These are phyloP conservation scores for Cryptophagus acutangulus DNA, from an alignment of 2,888 invertebrate genomes.

Conservation along the genomic window DNA sequence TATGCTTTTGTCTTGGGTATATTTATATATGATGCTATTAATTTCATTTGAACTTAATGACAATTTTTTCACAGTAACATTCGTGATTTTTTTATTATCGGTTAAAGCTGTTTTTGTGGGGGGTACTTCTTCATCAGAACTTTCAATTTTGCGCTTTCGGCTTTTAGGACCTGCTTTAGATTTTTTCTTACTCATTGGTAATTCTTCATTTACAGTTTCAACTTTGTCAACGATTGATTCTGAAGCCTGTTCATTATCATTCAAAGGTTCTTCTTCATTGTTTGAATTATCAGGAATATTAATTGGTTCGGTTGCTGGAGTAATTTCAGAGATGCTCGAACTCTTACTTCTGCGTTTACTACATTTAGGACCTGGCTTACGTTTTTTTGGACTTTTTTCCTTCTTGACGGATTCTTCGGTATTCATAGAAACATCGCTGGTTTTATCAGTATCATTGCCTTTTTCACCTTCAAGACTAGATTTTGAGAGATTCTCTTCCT, in stretches of 20 bases:
- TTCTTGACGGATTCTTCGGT: too few relatives aligned
- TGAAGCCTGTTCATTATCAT: background rate
- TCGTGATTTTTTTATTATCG: too few relatives aligned
- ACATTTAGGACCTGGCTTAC: background rate
- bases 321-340: background rate
- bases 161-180: too few relatives aligned
- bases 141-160: too few relatives aligned
- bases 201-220: background rate
- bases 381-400: too few relatives aligned
- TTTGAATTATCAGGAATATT: background rate
- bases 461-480: background rate
- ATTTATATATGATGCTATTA: background rate
- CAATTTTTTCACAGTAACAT: too few relatives aligned
- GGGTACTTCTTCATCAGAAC: too few relatives aligned
- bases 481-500: background rate
- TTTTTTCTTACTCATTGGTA: background rate
- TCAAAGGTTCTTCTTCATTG: background rate
- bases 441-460: background rate
- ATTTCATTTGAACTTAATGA: background rate
- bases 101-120: too few relatives aligned
- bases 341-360: background rate
- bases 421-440: too few relatives aligned
- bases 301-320: background rate
- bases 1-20: background rate
- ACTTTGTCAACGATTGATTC: background rate